Evolutionary conservation across 2,113 vertebrate genomes (phyloP), one percentile per base, ranked within the genome.

Genomic region (Chascanopsetta lugubris): DNA sequence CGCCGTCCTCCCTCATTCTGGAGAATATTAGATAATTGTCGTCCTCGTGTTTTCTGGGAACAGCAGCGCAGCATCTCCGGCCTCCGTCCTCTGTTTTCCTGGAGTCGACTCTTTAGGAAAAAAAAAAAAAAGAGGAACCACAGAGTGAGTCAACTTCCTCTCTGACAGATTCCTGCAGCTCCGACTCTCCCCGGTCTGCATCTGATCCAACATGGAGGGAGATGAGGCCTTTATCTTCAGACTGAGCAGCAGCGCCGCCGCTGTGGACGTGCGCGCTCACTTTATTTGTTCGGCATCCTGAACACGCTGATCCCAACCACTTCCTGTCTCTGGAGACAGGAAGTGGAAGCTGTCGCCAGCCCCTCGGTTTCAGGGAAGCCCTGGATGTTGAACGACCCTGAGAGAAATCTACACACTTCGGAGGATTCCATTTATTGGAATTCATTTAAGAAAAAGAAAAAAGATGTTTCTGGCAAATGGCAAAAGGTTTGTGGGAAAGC

Each of bases 61-160:
- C 32, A n/a, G n/a, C 0, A 13, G 47, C 69, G 78, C 83, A 76
- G 72, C 76, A 79, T 88, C 74, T 82, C 67, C 32, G 60, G 43
- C 49, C 77, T 75, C 75, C 82, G 50, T 78, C 13, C 80, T 80
- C 55, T 38, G 59, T 65, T 83, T 83, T 88, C 88, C 82, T 63
- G 75, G 75, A 82, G 77, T 53, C 45, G 2, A 48, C 48, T 83
- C 50, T 79, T 68, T 61, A 18, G 68, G 88, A 80, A 61, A 89
- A 80, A 56, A 36, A 42, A 43, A 4, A 10, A 8, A 13, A 32
- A 17, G 47, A 57, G n/a, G n/a, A 45, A 57, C 9, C 43, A 36
- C 57, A 56, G 24, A n/a, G 76, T 87, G 88, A 90, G 84, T 92
- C 88, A 89, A 91, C 88, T 80, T 92, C 90, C 91, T 84, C 62